phyloP scores from a whole-genome alignment of 2,113 vertebrate genomes.

The Malurus melanocephalus region DNA sequence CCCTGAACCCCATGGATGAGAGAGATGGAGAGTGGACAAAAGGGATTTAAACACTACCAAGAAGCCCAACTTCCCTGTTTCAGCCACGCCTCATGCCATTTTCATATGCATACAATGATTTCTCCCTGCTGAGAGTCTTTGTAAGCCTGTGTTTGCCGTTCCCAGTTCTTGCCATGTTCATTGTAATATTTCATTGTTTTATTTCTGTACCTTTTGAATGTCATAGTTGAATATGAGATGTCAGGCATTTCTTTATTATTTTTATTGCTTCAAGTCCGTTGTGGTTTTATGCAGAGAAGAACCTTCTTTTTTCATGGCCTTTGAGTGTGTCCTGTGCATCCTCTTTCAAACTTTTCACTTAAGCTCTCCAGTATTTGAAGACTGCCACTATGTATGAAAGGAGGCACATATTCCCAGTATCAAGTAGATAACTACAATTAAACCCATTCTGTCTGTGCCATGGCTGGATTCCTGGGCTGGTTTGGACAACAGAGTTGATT shows the following conservation, averaged over 20 bases:
- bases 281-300: not conserved
- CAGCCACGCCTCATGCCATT: not conserved
- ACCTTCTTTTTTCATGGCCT: not conserved
- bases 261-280: not conserved
- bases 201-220: not conserved
- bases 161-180: not conserved
- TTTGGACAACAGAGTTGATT: not conserved
- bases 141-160: not conserved
- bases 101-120: not conserved
- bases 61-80: not conserved
- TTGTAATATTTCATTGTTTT: not conserved
- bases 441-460: not conserved
- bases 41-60: not conserved
- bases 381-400: not conserved
- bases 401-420: not conserved
- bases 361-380: not conserved
- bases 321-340: not conserved
- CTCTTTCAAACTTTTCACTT: not conserved
- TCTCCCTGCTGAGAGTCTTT: not conserved
- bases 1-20: accelerated
- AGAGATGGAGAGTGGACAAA: not conserved
- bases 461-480: not conserved
- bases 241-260: not conserved
- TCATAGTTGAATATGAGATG: not conserved
- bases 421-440: not conserved